Base-by-base conservation (phyloP, 2,797 vertebrate species). In the Staurois parvus region DNA sequence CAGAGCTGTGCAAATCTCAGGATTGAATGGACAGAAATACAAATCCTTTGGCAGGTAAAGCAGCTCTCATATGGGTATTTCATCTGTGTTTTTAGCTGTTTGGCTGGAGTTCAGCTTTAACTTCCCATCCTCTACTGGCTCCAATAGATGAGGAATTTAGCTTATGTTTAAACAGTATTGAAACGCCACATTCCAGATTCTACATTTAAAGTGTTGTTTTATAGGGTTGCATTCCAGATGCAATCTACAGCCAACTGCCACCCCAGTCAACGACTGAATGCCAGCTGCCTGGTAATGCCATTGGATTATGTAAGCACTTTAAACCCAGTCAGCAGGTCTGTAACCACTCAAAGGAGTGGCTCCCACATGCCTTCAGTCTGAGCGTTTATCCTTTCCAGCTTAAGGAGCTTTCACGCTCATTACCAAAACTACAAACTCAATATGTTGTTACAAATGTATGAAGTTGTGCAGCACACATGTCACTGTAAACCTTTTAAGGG, bases 261-360 rank as follows among this genome's bases (percentile, higher is more conserved):
- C 74, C 88, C 72, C 48, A 73, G 76, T 77, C 66, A 74, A 88
- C 85, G 88, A 90, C 89, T 79, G 88, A 89, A 88, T 90, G 86
- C 81, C 45, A 73, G 80, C 52, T 59, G 52, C 52, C 72, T 86
- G 12, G 52, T 83, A 86, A 88, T 88, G 85, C 72, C 88, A 90
- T 78, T 76, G 87, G 90, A 92, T 90, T 86, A 87, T 90, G 88
- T 89, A 91, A 89, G 72, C 88, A 88, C 72, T 88, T 82, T 29
- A 88, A 90, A 89, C 83, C 84, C 84, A 70, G 62, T 84, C 80
- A 89, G 75, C 59, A 84, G 87, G 87, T 87, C 84, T 84, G 8
- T 70, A 68, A 79, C 79, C 59, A 84, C 52, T 90, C 90, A 86
- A 87, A 89, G 91, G 86, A 88, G 86, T 89, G 12, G 74, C 84